Evolutionary conservation across 2,797 vertebrate species (phyloP), one percentile per base, ranked within the genome.

Genomic region (Chromis chromis): DNA sequence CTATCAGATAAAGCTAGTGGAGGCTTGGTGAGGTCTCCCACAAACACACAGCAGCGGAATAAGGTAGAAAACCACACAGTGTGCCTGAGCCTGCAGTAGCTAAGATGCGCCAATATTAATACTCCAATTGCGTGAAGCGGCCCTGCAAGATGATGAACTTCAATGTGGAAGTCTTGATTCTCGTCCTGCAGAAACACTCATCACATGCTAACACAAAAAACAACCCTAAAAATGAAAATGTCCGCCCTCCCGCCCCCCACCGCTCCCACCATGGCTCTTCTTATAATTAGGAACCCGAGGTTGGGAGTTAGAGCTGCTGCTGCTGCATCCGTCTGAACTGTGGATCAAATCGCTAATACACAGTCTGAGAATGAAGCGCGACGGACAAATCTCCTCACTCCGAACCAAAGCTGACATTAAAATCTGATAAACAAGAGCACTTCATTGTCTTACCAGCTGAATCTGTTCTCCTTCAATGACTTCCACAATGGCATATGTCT

Each of bases 381-480:
- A 17, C 17, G 14, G 1, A 36, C n/a, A 24, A 62, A 42, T 54
- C 56, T 24, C 21, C 21, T 24, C n/a, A 39, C 17, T 31, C 36
- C 1, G 28, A 70, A 73, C 48, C 14, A 54, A 72, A 72, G 17
- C 52, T 66, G 12, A 58, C 33, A 48, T 21, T 25, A 68, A 75
- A 65, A 13, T 27, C 17, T 52, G 19, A 76, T 27, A 66, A 72
- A 67, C 11, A 67, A 61, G 28, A 58, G 31, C 17, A 1, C 36
- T 48, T 69, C 13, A 28, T 28, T 40, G 19, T 86, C 94, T 95
- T 91, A 96, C 95, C 95, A 96, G 90, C 86, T 96, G 95, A 88
- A 95, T 94, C 82, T 95, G 93, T 87, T 96, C 94, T 78, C 95
- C 94, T 88, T 95, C 93, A 66, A 95, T 88, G 75, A 96, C 94